Base-by-base conservation (phyloP, 2,113 vertebrate species). In the Sapayoa aenigma region DNA sequence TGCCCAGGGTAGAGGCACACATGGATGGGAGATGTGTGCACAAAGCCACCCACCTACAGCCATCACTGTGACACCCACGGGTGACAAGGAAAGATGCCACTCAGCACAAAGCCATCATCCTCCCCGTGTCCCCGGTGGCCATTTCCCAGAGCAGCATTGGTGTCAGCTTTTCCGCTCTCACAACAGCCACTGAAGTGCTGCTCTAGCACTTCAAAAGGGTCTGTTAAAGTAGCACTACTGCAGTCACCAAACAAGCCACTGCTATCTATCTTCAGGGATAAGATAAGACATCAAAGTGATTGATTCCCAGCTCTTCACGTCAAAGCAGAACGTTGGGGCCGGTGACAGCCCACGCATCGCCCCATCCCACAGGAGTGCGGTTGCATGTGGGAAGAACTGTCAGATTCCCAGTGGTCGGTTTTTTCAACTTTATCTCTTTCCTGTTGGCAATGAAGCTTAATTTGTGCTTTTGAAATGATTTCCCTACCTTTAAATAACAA, bases 271-370 rank as follows among this genome's bases (percentile, higher is more conserved):
- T 79, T 81, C 81, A 55, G 87, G 92, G 97, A 95, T 93, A 96
- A 97, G 96, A 97, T 87, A 97, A 93, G 83, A 96, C 96, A 97
- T 97, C 97, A 97, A 97, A 97, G 97, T 94, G 92, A 95, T 95
- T 91, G 97, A 97, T 93, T 97, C 93, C 87, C 58, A 31, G 89
- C 84, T 73, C 82, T 56, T 62, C 94, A 81, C 25, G 18, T 94
- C 95, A 90, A 49, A 62, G 79, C 69, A 6, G 12, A 94, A 42
- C 1, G 6, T 25, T 60, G 80, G 84, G 87, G 69, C 42, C 0
- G 9, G 39, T 18, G 11, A 27, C 93, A 87, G 90, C 84, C 87
- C 75, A 77, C 84, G 3, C 91, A 94, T 67, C 50, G 42, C 75
- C 59, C 77, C 68, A n/a, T 89, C 81, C 89, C 12, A 0, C 89